phyloP scores from a whole-genome alignment of 1,140 invertebrate species.

The Philopotamus ludificatus region DNA sequence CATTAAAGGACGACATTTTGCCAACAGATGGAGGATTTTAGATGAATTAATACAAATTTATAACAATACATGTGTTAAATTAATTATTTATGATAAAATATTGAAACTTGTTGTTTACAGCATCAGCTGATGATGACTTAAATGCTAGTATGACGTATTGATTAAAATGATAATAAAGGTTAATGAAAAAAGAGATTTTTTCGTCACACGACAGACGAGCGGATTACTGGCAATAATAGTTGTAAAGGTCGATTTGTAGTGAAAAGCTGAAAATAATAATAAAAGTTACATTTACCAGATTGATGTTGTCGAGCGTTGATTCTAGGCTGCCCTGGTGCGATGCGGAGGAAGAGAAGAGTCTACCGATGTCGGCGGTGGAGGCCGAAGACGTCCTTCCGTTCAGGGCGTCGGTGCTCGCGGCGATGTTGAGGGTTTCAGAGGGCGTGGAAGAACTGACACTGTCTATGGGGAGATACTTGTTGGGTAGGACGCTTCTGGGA shows the following conservation, averaged over 20 bases:
- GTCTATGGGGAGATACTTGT: constrained; percentile 20
- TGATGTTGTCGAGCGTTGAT: constrained; percentile 6
- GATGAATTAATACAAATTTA: too few species aligned
- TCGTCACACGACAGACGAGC: too few species aligned
- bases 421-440: constrained; percentile 46
- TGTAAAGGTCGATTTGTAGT: not conserved
- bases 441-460: constrained; percentile 42
- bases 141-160: too few species aligned
- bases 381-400: constrained; percentile 46
- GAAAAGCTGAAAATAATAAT: not conserved
- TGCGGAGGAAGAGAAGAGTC: constrained; percentile 9
- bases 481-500: not conserved
- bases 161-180: too few species aligned
- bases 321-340: constrained; percentile 11
- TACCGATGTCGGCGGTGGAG: constrained; percentile 43
- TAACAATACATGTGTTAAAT: too few species aligned
- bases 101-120: too few species aligned
- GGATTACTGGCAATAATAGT: not conserved
- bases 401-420: constrained; percentile 49
- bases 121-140: too few species aligned
- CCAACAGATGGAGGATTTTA: too few species aligned
- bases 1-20: too few species aligned
- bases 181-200: too few species aligned
- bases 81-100: too few species aligned
- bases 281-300: constrained; percentile 15